A percentile compares a stretch with the other conserved stretches of the same genome.
Conservation (phyloP, 2,888 invertebrate genomes). For the Drosophila glabriapex region DNA sequence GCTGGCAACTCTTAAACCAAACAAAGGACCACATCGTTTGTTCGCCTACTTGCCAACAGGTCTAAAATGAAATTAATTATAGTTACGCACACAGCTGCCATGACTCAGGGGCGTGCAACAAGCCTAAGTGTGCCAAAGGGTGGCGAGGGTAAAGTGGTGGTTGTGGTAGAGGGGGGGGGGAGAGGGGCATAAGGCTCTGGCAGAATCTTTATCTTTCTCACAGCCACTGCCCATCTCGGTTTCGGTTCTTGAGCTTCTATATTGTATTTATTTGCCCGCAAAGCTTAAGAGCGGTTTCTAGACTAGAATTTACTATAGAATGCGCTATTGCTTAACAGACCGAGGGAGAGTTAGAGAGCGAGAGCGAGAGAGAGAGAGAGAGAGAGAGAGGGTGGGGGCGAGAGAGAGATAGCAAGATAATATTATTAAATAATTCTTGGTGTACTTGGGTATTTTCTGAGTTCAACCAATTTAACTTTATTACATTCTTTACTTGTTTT, state of each 20-base stretch:
- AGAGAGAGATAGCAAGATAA: neutral
- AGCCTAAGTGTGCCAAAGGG: neutral
- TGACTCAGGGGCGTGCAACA: constrained; percentile 25
- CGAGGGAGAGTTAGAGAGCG: neutral
- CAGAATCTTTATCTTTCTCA: constrained; percentile 5
- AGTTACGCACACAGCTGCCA: constrained; percentile 77
- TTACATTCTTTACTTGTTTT: neutral
- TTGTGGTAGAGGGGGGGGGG: neutral
- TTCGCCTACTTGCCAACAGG: constrained; percentile 79
- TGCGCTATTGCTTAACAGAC: neutral
- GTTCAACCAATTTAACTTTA: neutral
- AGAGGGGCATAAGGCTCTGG: neutral
- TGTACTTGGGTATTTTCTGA: neutral
- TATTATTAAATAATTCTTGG: neutral
- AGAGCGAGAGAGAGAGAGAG: neutral
- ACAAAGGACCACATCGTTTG: constrained; percentile 75
- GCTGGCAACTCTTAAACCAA: constrained; percentile 43
- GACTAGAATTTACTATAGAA: neutral
- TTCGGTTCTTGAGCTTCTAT: constrained; percentile 1
- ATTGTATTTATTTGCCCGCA: constrained; percentile 15
- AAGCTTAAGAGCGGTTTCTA: neutral
- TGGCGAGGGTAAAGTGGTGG: neutral
- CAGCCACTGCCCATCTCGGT: neutral
- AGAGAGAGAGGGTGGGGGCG: neutral
- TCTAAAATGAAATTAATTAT: constrained; percentile 80